These are phyloP conservation scores for Epizoanthus rinbou DNA, from an alignment of 92 coral and sea anemone genomes.

Conservation along the genomic window DNA sequence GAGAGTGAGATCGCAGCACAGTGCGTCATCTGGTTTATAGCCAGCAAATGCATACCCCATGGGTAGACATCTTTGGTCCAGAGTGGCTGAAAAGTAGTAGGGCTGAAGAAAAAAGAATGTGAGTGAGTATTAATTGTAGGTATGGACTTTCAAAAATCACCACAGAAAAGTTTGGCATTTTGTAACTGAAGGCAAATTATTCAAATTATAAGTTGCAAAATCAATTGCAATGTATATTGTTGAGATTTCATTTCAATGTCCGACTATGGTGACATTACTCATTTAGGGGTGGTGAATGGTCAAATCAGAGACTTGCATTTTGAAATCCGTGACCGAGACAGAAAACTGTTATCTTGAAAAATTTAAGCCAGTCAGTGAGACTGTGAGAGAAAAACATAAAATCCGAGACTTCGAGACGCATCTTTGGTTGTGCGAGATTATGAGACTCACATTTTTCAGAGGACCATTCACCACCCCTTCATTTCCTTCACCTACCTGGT, in stretches of 20 bases:
- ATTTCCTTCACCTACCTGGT: conserved; percentile 16
- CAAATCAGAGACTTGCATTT: background rate
- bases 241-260: background rate
- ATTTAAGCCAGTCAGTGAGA: background rate
- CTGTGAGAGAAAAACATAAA: conserved; percentile 7
- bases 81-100: conserved; percentile 10
- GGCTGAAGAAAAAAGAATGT: background rate
- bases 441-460: conserved; percentile 3
- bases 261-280: background rate
- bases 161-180: background rate
- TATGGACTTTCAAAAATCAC: too few relatives aligned
- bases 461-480: conserved; percentile 9
- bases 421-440: background rate
- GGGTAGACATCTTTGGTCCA: conserved; percentile 11
- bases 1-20: conserved; percentile 4
- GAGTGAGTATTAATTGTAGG: too few relatives aligned
- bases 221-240: conserved; percentile 10
- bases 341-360: background rate
- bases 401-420: background rate
- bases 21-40: conserved; percentile 9
- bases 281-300: conserved; percentile 1
- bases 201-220: conserved; percentile 9
- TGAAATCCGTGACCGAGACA: background rate
- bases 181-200: conserved; percentile 10
- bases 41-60: conserved; percentile 12